Evolutionary conservation across 2,113 vertebrate genomes (phyloP), one percentile per base, ranked within the genome.

Genomic region (Bungarus multicinctus): DNA sequence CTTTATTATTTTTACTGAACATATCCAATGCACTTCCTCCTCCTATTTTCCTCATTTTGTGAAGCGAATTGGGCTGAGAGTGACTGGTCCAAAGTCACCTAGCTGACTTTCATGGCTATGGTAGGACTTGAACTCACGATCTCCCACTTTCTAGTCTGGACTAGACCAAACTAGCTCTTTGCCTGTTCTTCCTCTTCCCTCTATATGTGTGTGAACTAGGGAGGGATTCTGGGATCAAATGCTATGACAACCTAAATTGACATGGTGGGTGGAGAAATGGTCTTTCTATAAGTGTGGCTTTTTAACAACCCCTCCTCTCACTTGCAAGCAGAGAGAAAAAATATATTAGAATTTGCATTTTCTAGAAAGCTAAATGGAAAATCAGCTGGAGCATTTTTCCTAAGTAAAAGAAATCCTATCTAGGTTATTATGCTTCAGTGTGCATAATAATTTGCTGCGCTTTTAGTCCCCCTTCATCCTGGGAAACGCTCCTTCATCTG

Each of bases 331-430:
- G n/a, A 98, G 96, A 98, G 96, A 98, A 96, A 27, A 98, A 88
- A 98, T 98, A 95, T 98, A 97, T 98, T 98, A 98, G 50, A 81
- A 98, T 97, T 97, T 98, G 98, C 98, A 98, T 98, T 27, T 98
- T 98, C 98, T 98, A 98, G 95, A 98, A 98, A 74, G 98, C 98
- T 89, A 98, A 98, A 53, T 98, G 98, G 74, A 98, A 95, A 58
- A 98, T 30, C 89, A 98, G 97, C 94, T 98, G 98, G 90, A 98
- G 97, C 94, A 98, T 93, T 95, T 98, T 98, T 93, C 98, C 94
- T 0, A 96, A 92, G 86, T 95, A 92, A 0, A 97, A 96, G 87
- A 98, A 98, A 91, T 98, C 97, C 43, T 52, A 53, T 88, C 34
- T 0, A 0, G 0, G 0, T 60, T 88, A 1, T 7, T 60, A 74